Percentiles rank a stretch among this genome's conserved stretches.
phyloP scores from a whole-genome alignment of 2,797 vertebrate species.

The Enteromius argenteus region DNA sequence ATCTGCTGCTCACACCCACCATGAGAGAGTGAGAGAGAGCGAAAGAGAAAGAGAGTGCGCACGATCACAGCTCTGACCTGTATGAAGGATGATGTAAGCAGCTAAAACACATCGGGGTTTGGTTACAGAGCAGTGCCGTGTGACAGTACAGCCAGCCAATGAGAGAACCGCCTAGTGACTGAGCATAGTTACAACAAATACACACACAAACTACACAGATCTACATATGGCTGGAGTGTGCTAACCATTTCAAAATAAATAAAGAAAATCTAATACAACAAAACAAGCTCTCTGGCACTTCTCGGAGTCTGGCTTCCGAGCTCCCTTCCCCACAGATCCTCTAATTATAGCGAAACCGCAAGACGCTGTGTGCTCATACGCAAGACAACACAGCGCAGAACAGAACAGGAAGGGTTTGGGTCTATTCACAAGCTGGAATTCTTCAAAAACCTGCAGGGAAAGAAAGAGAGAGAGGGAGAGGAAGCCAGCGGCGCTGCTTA shows the following conservation, averaged over 20 bases:
- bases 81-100: conserved; percentile 70
- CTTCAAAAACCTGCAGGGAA: conserved; percentile 3
- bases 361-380: conserved; percentile 31
- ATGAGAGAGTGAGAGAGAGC: conserved; percentile 1
- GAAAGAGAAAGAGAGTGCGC: not conserved
- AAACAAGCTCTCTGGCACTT: conserved; percentile 9
- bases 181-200: conserved; percentile 40
- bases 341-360: conserved; percentile 49
- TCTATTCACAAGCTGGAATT: conserved; percentile 24
- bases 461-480: conserved; percentile 25
- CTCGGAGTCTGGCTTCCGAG: not conserved
- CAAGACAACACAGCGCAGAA: conserved; percentile 34
- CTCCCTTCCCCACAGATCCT: conserved; percentile 24
- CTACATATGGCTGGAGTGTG: not conserved
- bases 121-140: conserved; percentile 65
- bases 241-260: conserved; percentile 28
- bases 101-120: conserved; percentile 69
- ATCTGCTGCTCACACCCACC: conserved; percentile 48
- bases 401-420: conserved; percentile 46
- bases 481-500: conserved; percentile 28
- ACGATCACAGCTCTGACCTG: conserved; percentile 40
- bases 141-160: conserved; percentile 68
- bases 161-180: conserved; percentile 62
- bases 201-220: not conserved
- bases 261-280: not conserved